A percentile compares a stretch with the other conserved stretches of the same genome.
Conservation (phyloP, 1,140 invertebrate species). For the Arctopsyche grandis region DNA sequence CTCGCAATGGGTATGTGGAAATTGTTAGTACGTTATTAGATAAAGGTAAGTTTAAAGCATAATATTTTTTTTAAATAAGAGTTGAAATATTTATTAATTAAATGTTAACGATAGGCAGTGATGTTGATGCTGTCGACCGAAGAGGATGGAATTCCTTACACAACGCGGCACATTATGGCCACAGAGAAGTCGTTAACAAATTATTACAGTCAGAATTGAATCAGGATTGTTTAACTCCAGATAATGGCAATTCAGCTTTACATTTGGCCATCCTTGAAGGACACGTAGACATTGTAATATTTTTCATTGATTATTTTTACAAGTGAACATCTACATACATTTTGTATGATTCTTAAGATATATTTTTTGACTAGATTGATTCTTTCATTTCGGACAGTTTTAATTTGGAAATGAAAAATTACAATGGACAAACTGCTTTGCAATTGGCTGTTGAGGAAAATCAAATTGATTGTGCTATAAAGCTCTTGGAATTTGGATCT, state of each 20-base stretch:
- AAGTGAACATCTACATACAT: no score
- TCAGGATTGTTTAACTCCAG: background rate
- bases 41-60: background rate
- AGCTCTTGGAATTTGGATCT: constrained; percentile 42
- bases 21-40: background rate
- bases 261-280: constrained; percentile 3
- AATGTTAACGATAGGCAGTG: no score
- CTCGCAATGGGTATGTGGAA: background rate
- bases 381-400: constrained; percentile 36
- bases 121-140: background rate
- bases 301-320: background rate
- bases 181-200: background rate
- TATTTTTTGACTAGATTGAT: constrained; percentile 43
- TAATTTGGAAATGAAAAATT: constrained; percentile 41
- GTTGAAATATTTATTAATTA: no score
- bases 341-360: no score
- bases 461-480: constrained; percentile 33
- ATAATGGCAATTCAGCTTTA: background rate
- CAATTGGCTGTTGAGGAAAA: constrained; percentile 42
- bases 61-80: no score
- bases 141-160: constrained; percentile 38
- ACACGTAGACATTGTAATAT: background rate
- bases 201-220: background rate
- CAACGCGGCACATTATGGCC: constrained; percentile 43
- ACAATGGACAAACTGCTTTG: constrained; percentile 39